Evolutionary conservation across 2,113 vertebrate species (phyloP).

Genomic region (Aramus guarauna): DNA sequence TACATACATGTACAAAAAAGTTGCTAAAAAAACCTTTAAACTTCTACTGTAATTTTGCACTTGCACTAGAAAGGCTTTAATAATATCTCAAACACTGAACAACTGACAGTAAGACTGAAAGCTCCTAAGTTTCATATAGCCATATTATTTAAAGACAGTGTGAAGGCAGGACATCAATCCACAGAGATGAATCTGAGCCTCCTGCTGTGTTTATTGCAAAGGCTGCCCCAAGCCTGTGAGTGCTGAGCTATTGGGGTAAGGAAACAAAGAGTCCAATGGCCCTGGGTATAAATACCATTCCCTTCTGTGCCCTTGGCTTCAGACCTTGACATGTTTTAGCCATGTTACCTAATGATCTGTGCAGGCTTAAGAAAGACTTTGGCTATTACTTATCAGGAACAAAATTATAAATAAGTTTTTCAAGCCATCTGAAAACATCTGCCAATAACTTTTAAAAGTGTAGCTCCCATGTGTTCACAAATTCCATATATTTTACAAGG

Average conservation of each 20-base stretch:
- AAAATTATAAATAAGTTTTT: background rate
- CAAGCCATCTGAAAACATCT: background rate
- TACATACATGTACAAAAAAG: background rate
- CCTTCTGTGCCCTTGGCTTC: background rate
- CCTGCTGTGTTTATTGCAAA: background rate
- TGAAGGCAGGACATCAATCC: background rate
- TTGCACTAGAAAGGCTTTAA: background rate
- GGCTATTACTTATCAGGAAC: background rate
- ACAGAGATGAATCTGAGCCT: background rate
- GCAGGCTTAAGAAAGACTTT: background rate
- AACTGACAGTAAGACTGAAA: background rate
- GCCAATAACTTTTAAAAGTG: background rate
- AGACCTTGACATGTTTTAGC: background rate
- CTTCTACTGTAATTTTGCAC: background rate
- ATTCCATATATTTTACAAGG: background rate
- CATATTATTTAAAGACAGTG: background rate
- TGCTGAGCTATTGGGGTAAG: background rate
- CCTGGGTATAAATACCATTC: accelerated
- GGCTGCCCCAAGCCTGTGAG: background rate
- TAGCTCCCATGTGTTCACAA: background rate
- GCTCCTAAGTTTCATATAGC: background rate
- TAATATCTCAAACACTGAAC: background rate
- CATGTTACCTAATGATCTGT: background rate
- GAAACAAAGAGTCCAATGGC: accelerated
- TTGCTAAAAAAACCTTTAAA: background rate